These are phyloP conservation scores for Phoenicopterus ruber DNA, from an alignment of 2,113 vertebrate genomes.

Conservation along the genomic window DNA sequence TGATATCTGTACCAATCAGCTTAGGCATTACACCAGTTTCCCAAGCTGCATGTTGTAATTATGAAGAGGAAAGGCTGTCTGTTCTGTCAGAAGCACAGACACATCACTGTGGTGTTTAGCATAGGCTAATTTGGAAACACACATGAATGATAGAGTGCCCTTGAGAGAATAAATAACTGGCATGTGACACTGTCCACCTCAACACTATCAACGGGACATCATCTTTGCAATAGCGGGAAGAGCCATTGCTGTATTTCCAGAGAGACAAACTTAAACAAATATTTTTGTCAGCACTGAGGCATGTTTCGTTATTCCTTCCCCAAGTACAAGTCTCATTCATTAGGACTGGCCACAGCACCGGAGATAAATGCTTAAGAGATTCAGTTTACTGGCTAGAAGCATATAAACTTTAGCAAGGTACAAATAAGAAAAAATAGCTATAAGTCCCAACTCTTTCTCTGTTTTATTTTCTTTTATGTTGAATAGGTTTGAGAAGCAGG, in stretches of 20 bases:
- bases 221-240: neutral
- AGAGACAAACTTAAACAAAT: neutral
- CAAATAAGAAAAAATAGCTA: neutral
- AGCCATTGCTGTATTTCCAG: neutral
- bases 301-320: neutral
- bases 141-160: rapidly evolving
- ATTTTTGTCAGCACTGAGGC: neutral
- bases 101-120: neutral
- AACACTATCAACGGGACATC: neutral
- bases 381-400: neutral
- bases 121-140: neutral
- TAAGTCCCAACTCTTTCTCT: neutral
- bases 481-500: neutral
- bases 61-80: neutral
- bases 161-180: neutral
- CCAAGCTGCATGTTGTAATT: neutral
- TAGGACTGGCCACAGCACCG: neutral
- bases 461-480: neutral
- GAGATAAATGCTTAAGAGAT: neutral
- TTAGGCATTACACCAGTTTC: neutral
- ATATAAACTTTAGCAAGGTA: neutral
- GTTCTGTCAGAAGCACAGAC: neutral
- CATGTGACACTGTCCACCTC: neutral
- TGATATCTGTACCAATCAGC: neutral
- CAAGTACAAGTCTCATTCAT: neutral